Evolutionary conservation across 1,140 invertebrate species (phyloP).

Genomic region (Polyergus mexicanus): DNA sequence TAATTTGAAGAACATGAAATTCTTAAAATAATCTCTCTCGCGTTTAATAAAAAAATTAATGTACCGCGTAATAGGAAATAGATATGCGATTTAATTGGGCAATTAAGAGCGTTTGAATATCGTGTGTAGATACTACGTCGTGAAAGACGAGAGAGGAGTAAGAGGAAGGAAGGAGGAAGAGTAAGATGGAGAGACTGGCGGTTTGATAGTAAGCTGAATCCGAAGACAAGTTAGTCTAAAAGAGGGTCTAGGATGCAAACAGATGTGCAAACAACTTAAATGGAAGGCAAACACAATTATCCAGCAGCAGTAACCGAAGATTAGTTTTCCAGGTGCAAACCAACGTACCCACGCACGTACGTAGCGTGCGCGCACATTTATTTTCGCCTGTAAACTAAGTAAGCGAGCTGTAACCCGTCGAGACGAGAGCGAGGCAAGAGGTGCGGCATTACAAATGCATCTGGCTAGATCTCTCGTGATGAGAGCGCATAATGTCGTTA

Average conservation of each 20-base stretch:
- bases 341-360: slow-evolving; percentile 43
- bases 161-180: slow-evolving; percentile 6
- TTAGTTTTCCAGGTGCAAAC: slow-evolving; percentile 74
- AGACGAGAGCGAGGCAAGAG: slow-evolving; percentile 1
- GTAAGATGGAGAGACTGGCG: slow-evolving; percentile 33
- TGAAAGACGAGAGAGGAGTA: slow-evolving; percentile 3
- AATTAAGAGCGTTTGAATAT: slow-evolving; percentile 30
- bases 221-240: slow-evolving; percentile 60
- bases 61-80: background rate
- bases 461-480: slow-evolving; percentile 33
- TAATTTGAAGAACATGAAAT: background rate
- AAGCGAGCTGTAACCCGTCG: slow-evolving; percentile 36
- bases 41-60: background rate
- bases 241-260: slow-evolving; percentile 75
- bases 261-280: slow-evolving; percentile 82
- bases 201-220: slow-evolving; percentile 62
- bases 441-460: slow-evolving; percentile 9
- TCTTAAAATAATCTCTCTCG: background rate
- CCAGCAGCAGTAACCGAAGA: slow-evolving; percentile 69
- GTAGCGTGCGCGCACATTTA: slow-evolving; percentile 50
- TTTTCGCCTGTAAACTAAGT: slow-evolving; percentile 56
- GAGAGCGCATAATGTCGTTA: slow-evolving; percentile 34
- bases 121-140: background rate
- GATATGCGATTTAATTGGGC: slow-evolving; percentile 36
- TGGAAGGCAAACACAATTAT: slow-evolving; percentile 84